Evolutionary conservation across 2,888 invertebrate species (phyloP), one percentile per base, ranked within the genome.

Genomic region (Dioctria rufipes): DNA sequence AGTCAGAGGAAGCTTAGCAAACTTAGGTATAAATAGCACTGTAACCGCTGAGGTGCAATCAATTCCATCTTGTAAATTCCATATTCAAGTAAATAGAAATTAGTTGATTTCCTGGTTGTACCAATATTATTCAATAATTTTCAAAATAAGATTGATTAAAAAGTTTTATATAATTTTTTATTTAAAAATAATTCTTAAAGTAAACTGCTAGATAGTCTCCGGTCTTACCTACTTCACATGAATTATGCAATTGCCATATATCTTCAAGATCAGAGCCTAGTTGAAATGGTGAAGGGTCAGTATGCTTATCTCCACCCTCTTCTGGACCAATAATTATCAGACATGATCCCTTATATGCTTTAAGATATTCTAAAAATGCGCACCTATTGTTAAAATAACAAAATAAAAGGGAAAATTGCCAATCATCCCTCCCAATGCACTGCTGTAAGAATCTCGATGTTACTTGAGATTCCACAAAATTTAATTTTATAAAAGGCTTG

Each of bases 41-140:
- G 98, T 99, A 1, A 98, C 98, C 13, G 98, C 98, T 4, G 98
- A 98, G 90, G 95, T 98, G 11, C 94, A 95, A 85, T 92, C 94
- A 69, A 95, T 98, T 93, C 98, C 98, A 40, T 95, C 94, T 4
- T 96, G 96, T 89, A 96, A 96, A 91, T 97, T 97, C 89, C 95
- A 96, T 87, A 95, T 96, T 86, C 95, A 96, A 90, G 95, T 96
- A 46, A 95, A 95, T 89, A 92, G 94, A 88, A 90, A 90, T 83
- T 93, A 90, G 89, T 82, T 71, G 25, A 37, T 25, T 25, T 43
- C 2, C 25, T 43, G 6, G 25, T 5, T 63, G 37, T 63, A 25
- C 25, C 25, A 25, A 25, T 25, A 25, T 25, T 25, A 25, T 25
- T 25, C 25, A 25, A 46, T 63, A 63, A 54, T 65, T 37, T 42